Conservation (phyloP, 1,140 invertebrate species). For the Batillaria attramentaria region DNA sequence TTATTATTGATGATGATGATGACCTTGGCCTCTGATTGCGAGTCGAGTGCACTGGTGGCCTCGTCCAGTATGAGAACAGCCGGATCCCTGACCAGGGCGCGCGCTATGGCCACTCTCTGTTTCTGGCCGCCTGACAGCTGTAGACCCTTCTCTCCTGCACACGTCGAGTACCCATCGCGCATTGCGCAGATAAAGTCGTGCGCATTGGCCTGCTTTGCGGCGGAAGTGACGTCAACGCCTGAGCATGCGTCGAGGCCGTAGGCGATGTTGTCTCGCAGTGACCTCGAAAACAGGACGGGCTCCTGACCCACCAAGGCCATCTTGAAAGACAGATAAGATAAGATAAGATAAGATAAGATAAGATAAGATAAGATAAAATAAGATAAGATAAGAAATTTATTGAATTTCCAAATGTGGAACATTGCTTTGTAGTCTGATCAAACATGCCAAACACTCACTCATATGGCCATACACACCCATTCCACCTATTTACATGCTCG, state of each 20-base stretch:
- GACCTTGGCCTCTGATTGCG: conserved; percentile 75
- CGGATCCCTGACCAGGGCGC: conserved; percentile 72
- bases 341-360: too few species aligned
- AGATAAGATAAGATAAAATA: too few species aligned
- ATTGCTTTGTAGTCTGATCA: too few species aligned
- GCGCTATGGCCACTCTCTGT: conserved; percentile 70
- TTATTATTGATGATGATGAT: background rate
- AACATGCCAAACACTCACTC: too few species aligned
- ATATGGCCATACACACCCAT: too few species aligned
- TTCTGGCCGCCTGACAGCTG: conserved; percentile 72
- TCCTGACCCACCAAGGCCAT: conserved; percentile 87
- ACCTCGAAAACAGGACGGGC: conserved; percentile 88
- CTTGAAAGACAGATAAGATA: too few species aligned
- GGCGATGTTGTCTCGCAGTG: conserved; percentile 89
- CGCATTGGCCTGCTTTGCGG: conserved; percentile 89
- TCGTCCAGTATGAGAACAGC: conserved; percentile 82
- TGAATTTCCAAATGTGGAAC: too few species aligned
- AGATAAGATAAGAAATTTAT: too few species aligned
- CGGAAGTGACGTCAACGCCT: conserved; percentile 85
- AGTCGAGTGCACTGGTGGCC: conserved; percentile 91
- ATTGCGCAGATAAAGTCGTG: conserved; percentile 86
- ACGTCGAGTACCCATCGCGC: conserved; percentile 75
- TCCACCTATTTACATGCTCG: too few species aligned
- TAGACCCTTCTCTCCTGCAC: conserved; percentile 67
- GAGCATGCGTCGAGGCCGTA: conserved; percentile 85